A percentile compares a stretch with the other conserved stretches of the same genome.
Evolutionary conservation across 2,113 vertebrate species (phyloP).

Genomic region (Myotis brandtii): DNA sequence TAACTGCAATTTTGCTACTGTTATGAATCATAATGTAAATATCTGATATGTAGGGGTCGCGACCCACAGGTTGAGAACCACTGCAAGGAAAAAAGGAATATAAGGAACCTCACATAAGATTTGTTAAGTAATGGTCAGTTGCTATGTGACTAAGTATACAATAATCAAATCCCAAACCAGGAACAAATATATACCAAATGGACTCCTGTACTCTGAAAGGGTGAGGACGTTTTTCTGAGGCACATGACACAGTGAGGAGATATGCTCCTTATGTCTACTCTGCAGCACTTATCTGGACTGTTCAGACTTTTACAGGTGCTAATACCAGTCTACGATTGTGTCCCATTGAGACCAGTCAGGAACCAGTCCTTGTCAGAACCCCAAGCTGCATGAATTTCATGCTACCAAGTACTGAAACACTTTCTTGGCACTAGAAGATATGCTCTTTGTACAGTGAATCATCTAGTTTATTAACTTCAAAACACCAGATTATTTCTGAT

Average conservation of each 20-base stretch:
- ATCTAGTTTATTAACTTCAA: background rate
- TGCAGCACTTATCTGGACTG: background rate
- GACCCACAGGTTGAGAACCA: too few relatives aligned
- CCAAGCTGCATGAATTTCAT: background rate
- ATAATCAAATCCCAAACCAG: background rate
- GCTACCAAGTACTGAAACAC: background rate
- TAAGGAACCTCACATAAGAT: background rate
- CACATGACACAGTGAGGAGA: background rate
- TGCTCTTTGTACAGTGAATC: background rate
- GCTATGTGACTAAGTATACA: background rate
- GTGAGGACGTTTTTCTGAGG: background rate
- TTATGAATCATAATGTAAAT: too few relatives aligned
- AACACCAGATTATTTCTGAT: background rate
- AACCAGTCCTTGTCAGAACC: background rate
- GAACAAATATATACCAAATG: background rate
- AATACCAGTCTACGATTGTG: background rate
- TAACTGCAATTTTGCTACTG: too few relatives aligned
- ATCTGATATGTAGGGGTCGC: too few relatives aligned
- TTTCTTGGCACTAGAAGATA: background rate
- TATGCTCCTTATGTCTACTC: fast-evolving
- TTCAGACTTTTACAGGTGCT: background rate
- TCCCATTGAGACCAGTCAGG: background rate
- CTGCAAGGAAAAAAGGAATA: background rate
- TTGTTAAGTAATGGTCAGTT: background rate
- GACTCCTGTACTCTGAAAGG: background rate